Percentiles rank a stretch among this genome's conserved stretches.
phyloP scores from a whole-genome alignment of 2,113 vertebrate genomes.

The Ranitomeya imitator region DNA sequence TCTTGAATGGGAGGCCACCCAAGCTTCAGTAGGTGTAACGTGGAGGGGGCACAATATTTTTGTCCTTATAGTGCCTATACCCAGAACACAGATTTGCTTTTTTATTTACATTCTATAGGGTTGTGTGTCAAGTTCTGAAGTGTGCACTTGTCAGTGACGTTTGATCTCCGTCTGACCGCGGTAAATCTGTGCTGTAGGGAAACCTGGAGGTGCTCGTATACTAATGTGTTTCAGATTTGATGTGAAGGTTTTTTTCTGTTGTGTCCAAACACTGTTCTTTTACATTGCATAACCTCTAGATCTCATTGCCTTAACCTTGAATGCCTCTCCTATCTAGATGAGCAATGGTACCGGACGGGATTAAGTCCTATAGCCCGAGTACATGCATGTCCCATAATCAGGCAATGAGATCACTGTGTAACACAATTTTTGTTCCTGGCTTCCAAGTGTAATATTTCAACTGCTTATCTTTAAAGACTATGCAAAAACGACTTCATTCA shows the following conservation, averaged over 20 bases:
- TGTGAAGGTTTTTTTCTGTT: not conserved
- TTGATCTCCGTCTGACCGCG: not conserved
- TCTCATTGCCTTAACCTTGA: not conserved
- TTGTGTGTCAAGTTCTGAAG: not conserved
- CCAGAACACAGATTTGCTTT: not conserved
- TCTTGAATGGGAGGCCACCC: too few relatives aligned
- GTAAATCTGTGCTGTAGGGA: not conserved
- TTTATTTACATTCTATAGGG: not conserved
- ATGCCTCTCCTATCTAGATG: not conserved
- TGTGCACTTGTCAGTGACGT: not conserved
- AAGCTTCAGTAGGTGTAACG: too few relatives aligned
- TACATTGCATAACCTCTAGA: conserved; percentile 1
- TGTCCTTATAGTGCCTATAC: too few relatives aligned
- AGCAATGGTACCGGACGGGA: not conserved
- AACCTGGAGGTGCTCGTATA: not conserved
- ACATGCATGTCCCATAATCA: not conserved
- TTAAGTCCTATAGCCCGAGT: not conserved
- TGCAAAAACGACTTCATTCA: too few relatives aligned
- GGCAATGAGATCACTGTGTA: too few relatives aligned
- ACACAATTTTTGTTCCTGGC: too few relatives aligned
- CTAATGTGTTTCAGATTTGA: conserved; percentile 6
- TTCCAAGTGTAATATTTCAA: too few relatives aligned
- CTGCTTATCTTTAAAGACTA: too few relatives aligned
- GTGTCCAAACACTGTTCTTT: not conserved
- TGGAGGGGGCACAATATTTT: too few relatives aligned